Conservation (phyloP, 2,888 invertebrate genomes). For the Synergus umbraculus region DNA sequence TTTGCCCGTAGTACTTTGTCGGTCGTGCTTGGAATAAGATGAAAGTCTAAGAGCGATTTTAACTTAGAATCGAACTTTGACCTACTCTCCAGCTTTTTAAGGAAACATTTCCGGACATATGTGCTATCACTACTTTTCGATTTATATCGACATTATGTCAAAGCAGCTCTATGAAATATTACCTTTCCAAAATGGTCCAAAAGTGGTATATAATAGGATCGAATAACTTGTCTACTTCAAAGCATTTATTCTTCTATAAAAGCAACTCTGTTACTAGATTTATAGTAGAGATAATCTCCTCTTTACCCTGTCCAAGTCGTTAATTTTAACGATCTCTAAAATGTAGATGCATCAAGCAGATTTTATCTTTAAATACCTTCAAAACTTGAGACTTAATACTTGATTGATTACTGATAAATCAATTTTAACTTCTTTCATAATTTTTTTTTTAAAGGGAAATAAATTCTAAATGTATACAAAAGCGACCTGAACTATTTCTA, state of each 20-base stretch:
- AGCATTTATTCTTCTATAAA: not conserved
- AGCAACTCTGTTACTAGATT: not conserved
- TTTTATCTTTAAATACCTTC: not conserved
- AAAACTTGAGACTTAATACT: not conserved
- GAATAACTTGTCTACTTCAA: not conserved
- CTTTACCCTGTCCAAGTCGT: not conserved
- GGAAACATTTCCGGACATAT: constrained; percentile 5
- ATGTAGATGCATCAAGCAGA: not conserved
- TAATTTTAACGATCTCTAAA: not conserved
- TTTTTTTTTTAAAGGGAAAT: not conserved
- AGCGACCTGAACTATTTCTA: not conserved
- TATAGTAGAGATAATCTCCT: not conserved
- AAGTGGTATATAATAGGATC: not conserved
- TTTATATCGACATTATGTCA: constrained; percentile 4
- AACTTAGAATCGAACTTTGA: constrained; percentile 14
- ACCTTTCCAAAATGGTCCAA: not conserved
- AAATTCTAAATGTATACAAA: not conserved
- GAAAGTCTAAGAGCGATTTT: not conserved
- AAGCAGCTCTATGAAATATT: constrained; percentile 4
- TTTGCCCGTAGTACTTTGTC: constrained; percentile 8
- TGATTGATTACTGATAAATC: not conserved
- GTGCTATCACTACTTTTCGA: not conserved
- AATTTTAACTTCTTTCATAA: not conserved
- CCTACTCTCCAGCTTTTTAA: constrained; percentile 29
- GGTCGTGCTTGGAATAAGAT: constrained; percentile 14